These are phyloP conservation scores for Macrosteles quadrilineatus DNA, from an alignment of 1,140 invertebrate genomes.

Conservation along the genomic window DNA sequence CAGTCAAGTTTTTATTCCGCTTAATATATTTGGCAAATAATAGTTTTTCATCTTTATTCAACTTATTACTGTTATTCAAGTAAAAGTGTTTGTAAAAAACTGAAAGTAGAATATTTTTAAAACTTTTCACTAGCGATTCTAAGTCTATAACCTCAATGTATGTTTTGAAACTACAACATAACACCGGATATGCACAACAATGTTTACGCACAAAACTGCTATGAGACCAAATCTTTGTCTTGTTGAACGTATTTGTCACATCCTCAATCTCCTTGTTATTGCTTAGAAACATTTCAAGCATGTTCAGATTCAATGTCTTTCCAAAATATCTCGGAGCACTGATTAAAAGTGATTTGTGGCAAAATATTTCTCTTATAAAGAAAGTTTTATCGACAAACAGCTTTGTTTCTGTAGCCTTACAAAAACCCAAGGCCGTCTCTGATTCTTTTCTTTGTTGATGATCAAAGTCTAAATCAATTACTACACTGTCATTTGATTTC, in stretches of 20 bases:
- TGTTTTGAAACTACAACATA: not conserved
- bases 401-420: not conserved
- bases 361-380: slow-evolving; percentile 1
- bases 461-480: not conserved
- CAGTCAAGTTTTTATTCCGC: not conserved
- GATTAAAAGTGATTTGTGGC: not conserved
- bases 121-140: not conserved
- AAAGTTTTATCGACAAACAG: not conserved
- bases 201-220: not conserved
- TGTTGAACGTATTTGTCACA: not conserved
- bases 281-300: not conserved
- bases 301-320: not conserved
- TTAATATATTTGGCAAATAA: not conserved
- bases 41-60: not conserved
- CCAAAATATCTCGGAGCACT: not conserved
- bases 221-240: not conserved
- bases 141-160: not conserved
- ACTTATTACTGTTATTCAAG: not conserved
- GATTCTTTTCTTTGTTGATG: not conserved
- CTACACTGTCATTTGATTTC: not conserved
- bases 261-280: not conserved
- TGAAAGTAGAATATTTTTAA: not conserved
- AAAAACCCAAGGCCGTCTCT: not conserved
- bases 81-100: slow-evolving; percentile 3
- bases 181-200: not conserved